These are phyloP conservation scores for Anisognathus igniventris DNA, from an alignment of 2,797 vertebrate species.

Conservation along the genomic window DNA sequence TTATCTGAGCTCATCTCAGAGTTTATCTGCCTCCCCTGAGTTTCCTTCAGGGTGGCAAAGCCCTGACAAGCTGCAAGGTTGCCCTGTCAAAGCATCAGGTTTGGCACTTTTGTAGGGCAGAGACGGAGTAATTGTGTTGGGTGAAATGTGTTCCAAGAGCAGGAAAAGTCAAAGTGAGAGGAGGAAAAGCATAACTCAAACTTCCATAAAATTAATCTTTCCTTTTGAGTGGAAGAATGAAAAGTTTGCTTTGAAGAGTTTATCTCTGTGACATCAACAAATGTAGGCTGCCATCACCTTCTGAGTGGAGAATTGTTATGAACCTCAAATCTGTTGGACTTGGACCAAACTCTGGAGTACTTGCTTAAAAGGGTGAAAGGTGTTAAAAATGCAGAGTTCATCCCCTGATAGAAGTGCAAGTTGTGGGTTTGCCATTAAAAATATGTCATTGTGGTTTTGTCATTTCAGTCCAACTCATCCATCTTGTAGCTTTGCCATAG, in stretches of 20 bases:
- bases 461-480: background rate
- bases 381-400: background rate
- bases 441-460: background rate
- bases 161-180: background rate
- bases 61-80: background rate
- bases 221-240: background rate
- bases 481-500: background rate
- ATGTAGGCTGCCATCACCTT: accelerated
- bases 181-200: background rate
- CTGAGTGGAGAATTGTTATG: background rate
- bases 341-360: background rate
- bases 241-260: background rate
- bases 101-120: background rate
- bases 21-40: background rate
- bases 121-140: background rate
- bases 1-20: background rate
- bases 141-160: background rate
- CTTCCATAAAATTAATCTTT: background rate
- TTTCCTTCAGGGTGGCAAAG: background rate
- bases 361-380: background rate
- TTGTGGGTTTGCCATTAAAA: background rate
- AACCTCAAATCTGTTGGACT: background rate
- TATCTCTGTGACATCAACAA: background rate
- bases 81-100: accelerated
- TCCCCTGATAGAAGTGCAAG: background rate